These are phyloP conservation scores for Zaprionus kolodkinae DNA, from an alignment of 1,140 invertebrate species.

Conservation along the genomic window DNA sequence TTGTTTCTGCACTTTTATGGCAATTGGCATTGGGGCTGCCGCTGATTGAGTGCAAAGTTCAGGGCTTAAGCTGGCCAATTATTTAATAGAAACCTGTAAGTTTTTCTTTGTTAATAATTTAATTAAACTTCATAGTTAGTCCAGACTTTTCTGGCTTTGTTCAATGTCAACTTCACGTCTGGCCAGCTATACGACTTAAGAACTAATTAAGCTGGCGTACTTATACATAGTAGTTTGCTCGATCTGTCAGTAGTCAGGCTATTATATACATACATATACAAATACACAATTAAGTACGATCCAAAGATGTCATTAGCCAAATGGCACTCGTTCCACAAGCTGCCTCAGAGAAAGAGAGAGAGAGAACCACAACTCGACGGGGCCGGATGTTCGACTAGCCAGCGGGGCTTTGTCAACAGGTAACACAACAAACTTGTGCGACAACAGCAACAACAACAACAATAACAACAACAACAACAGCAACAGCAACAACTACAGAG, in stretches of 20 bases:
- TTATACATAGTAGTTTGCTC: slow-evolving; percentile 29
- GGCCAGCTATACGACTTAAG: slow-evolving; percentile 3
- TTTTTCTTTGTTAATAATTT: slow-evolving; percentile 2
- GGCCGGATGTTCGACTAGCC: slow-evolving; percentile 67
- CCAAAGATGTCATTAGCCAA: slow-evolving; percentile 66
- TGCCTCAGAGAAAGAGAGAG: not conserved
- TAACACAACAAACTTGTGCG: slow-evolving; percentile 72
- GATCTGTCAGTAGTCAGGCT: slow-evolving; percentile 32
- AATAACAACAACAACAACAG: no score
- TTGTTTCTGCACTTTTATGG: not conserved
- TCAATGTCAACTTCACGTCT: slow-evolving; percentile 27
- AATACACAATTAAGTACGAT: slow-evolving; percentile 56
- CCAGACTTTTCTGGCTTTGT: not conserved
- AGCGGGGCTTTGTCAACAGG: slow-evolving; percentile 67
- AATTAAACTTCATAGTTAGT: slow-evolving; percentile 1
- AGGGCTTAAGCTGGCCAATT: not conserved
- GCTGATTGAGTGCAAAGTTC: slow-evolving; percentile 1
- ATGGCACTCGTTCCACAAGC: slow-evolving; percentile 38
- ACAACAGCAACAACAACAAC: slow-evolving; percentile 37
- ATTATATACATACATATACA: not conserved
- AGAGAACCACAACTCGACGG: slow-evolving; percentile 17
- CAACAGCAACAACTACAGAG: slow-evolving; percentile 37
- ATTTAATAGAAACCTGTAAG: not conserved
- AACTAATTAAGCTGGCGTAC: slow-evolving; percentile 32
- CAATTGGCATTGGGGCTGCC: not conserved